Evolutionary conservation across 2,888 invertebrate genomes (phyloP), one percentile per base, ranked within the genome.

Genomic region (Podabrus alpinus): DNA sequence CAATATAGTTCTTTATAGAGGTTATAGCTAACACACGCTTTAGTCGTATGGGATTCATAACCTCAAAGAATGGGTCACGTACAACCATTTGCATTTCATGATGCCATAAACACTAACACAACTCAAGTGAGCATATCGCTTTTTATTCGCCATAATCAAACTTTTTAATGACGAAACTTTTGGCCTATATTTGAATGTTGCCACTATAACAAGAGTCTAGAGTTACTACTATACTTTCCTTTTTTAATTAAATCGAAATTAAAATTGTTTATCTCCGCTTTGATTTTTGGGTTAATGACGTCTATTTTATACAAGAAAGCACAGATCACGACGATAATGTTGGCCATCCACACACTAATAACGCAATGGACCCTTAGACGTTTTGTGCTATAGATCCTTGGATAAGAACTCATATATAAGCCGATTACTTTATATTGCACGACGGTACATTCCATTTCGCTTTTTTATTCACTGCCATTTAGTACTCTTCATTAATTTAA

Each of bases 41-140:
- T 64, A 64, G 68, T 76, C 76, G 68, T 76, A 73, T 69, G 73
- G 76, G 76, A 76, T 73, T 76, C 76, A 76, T 76, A 76, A 73
- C 73, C 76, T 45, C 68, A 71, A 76, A 73, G 68, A 72, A 59
- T 69, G 67, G 73, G 73, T 76, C 73, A 76, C 71, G 71, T 76
- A 71, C 24, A 69, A 19, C 73, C 71, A 76, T 76, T 73, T 76
- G 76, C 76, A 76, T 76, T 76, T 76, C 73, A 76, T 68, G 73
- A 73, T 17, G 24, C 21, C 73, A 71, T 76, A 76, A 75, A 76
- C 73, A 71, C 68, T 71, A 21, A 45, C 45, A 45, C 45, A 45
- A 45, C 45, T 45, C 45, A 45, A 45, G 45, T 45, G 45, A 45
- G 45, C 45, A 45, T 45, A 45, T 45, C 45, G 45, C 45, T n/a